These are phyloP conservation scores for Brachypodius melanocephalos DNA, from an alignment of 2,113 vertebrate genomes.

Conservation along the genomic window DNA sequence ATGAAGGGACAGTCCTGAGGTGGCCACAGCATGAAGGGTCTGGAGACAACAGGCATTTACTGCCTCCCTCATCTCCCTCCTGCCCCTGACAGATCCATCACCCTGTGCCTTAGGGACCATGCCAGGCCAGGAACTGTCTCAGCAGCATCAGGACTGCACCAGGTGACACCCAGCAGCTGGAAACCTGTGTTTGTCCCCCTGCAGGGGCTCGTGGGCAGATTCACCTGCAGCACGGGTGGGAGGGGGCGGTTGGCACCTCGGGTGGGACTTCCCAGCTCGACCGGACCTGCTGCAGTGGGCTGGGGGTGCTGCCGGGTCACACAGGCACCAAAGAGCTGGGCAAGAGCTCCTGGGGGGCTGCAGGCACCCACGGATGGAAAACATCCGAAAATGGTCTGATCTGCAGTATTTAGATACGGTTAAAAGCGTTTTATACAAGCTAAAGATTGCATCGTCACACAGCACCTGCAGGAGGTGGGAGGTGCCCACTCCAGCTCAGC, in stretches of 20 bases:
- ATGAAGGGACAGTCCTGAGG: neutral
- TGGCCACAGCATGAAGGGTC: neutral
- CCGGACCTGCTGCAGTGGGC: rapidly evolving
- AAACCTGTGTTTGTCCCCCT: rapidly evolving
- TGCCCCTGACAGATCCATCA: neutral
- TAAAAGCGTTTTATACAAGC: neutral
- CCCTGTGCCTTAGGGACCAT: neutral
- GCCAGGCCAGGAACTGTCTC: neutral
- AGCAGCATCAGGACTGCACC: neutral
- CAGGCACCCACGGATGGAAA: neutral
- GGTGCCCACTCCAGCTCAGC: rapidly evolving
- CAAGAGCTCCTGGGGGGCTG: neutral
- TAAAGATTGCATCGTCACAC: neutral
- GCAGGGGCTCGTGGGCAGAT: neutral
- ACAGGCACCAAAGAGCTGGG: neutral
- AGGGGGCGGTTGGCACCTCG: neutral
- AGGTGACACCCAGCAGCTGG: rapidly evolving
- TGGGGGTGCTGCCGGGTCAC: neutral
- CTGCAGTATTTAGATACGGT: too few species aligned
- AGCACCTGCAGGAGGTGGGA: neutral
- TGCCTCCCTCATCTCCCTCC: neutral
- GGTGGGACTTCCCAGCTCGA: neutral
- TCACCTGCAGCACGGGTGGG: rapidly evolving
- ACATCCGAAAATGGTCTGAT: neutral
- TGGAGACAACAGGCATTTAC: neutral